Evolutionary conservation across 2,797 vertebrate genomes (phyloP).

Genomic region (Syngnathus rostellatus): DNA sequence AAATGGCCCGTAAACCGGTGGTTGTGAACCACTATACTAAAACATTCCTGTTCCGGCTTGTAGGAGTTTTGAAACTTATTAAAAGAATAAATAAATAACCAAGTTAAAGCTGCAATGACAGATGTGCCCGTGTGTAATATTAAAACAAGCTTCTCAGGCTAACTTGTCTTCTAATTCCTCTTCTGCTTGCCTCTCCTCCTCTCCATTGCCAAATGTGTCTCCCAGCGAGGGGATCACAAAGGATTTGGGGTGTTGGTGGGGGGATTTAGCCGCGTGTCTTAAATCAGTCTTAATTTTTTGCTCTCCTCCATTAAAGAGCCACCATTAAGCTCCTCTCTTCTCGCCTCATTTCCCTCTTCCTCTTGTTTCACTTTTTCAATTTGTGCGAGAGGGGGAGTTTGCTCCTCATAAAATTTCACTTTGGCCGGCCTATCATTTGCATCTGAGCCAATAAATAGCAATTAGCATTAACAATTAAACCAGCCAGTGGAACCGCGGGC

Average conservation of each 20-base stretch:
- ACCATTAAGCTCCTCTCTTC: slow-evolving; percentile 99
- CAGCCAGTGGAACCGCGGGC: slow-evolving; percentile 98
- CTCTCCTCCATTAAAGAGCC: slow-evolving; percentile 99
- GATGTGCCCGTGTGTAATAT: slow-evolving; percentile 5
- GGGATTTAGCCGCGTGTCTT: slow-evolving; percentile 72
- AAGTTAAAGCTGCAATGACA: slow-evolving; percentile 14
- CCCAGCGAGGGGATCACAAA: slow-evolving; percentile 88
- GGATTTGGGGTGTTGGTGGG: slow-evolving; percentile 68
- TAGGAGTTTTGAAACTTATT: not conserved
- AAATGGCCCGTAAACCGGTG: too few relatives aligned
- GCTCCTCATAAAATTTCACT: slow-evolving; percentile 99
- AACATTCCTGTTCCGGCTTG: not conserved
- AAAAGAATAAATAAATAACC: not conserved
- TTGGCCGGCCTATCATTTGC: slow-evolving; percentile 99
- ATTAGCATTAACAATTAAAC: slow-evolving; percentile 99
- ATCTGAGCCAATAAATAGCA: slow-evolving; percentile 99
- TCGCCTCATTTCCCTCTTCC: slow-evolving; percentile 99
- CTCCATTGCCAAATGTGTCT: slow-evolving; percentile 66
- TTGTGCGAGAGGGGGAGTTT: slow-evolving; percentile 99
- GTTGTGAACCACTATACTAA: not conserved
- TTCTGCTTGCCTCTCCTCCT: slow-evolving; percentile 15
- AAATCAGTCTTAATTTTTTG: slow-evolving; percentile 99
- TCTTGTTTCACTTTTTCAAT: slow-evolving; percentile 99
- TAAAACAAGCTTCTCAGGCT: slow-evolving; percentile 16
- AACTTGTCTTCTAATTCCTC: slow-evolving; percentile 20